Base-by-base conservation (phyloP, 2,113 vertebrate genomes). In the Saguinus imperator region DNA sequence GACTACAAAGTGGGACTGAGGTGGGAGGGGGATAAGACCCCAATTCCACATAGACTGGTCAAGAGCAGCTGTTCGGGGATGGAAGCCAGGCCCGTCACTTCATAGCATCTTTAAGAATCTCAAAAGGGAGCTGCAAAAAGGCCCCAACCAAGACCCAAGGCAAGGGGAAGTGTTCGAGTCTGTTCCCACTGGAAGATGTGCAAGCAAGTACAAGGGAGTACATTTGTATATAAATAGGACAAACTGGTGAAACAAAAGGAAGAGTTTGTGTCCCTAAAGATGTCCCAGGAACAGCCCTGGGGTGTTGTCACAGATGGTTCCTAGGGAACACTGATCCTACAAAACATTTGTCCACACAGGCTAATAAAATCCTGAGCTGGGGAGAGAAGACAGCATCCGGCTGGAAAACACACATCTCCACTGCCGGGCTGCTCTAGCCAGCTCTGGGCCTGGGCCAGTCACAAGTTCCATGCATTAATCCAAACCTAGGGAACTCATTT, bases 341-440 rank as follows among this genome's bases (percentile, higher is more conserved):
- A 35, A 58, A 61, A 61, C 85, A 48, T 94, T 94, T 89, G 91
- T 94, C 76, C 77, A 93, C n/a, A 70, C 21, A 82, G 43, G 45
- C 85, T 95, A 82, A 73, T 87, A 68, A 77, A 96, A 85, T 48
- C 21, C 66, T 35, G 61, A 55, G 48, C 35, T 9, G 5, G 43
- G 9, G 61, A 68, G 17, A 40, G 68, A 87, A 72, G 61, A 72
- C 64, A 23, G 70, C 1, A 0, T 86, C 32, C 13, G 61, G 75
- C 89, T 73, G 58, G 75, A 72, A 48, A 57, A 17, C 27, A 18
- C 76, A n/a, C 3, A 0, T 25, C n/a, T 77, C 52, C 11, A 9
- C n/a, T 43, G 70, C 58, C 0, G 1, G 14, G 73, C 7, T 6
- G 6, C 14, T 43, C 77, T 7, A 2, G 37, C 72, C 66, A 27